Evolutionary conservation across 2,797 vertebrate species (phyloP).

Genomic region (Sebastes nivosus): DNA sequence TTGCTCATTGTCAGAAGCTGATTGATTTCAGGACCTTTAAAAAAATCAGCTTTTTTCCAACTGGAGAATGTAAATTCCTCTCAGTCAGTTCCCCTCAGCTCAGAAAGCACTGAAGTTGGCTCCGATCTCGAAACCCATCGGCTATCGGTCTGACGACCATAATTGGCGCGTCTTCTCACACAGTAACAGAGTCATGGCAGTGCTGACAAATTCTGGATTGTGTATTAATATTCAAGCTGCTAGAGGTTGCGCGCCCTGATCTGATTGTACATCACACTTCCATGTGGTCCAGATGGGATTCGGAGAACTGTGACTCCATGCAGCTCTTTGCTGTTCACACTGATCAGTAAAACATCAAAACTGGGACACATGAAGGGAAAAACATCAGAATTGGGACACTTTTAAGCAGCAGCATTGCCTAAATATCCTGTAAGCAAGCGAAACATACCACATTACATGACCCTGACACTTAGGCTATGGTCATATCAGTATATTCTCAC

Average conservation of each 20-base stretch:
- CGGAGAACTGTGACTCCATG: slow-evolving; percentile 5
- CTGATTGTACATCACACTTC: neutral
- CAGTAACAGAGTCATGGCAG: neutral
- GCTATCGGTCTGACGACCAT: neutral
- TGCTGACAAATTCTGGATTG: neutral
- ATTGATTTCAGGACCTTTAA: neutral
- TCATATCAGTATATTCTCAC: neutral
- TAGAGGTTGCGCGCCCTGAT: neutral
- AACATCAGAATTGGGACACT: neutral
- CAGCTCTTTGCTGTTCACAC: slow-evolving; percentile 35
- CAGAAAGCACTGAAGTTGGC: neutral
- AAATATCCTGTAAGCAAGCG: slow-evolving; percentile 9
- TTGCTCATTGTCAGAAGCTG: neutral
- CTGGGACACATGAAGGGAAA: slow-evolving; percentile 31
- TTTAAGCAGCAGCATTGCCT: neutral
- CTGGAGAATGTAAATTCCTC: neutral
- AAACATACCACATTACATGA: neutral
- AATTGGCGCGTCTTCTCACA: neutral
- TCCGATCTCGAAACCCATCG: neutral
- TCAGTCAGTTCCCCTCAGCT: neutral
- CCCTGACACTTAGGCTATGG: neutral
- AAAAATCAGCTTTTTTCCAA: neutral
- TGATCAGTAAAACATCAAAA: slow-evolving; percentile 48
- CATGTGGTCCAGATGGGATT: slow-evolving; percentile 6
- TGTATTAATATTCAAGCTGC: neutral